Base-by-base conservation (phyloP, 2,888 invertebrate species). In the Cataglyphis livida region DNA sequence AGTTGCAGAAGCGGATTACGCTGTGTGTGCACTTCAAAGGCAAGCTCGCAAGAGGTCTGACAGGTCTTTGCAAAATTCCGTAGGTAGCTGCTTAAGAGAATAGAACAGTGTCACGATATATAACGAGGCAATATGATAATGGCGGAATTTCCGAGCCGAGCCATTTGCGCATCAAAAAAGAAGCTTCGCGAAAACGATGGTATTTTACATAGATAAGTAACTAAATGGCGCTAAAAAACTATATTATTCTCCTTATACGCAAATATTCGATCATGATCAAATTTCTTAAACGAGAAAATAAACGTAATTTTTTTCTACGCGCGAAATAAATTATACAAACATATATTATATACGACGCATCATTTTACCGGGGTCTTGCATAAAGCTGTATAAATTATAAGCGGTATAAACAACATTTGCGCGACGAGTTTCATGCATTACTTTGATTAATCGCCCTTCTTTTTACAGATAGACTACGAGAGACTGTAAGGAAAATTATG, bases 101-200 rank as follows among this genome's bases (percentile, higher is more conserved):
- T 18, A 28, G 54, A 59, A 59, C 38, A 10, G 18, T 25, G 48
- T 59, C 44, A 44, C 21, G 28, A 61, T 57, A 10, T 28, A 84
- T 83, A 87, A 87, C 82, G 59, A 85, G 78, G 81, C 79, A 68
- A 87, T 79, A 76, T 82, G 85, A 57, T 87, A 87, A 85, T 71
- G 59, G 71, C 74, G 68, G 41, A 82, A 85, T 83, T 82, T 65
- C 81, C 79, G 59, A 70, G 76, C 44, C 66, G 59, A 62, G 75
- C 6, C 32, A 48, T 66, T 71, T 38, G 51, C 66, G 59, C 35
- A n/a, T 15, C 65, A 28, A 38, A 25, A 48, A 18, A 21, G 44
- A 32, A 41, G 10, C 21, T 7, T 51, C 10, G 41, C 57, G 3
- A 54, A 75, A 25, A 32, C 15, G 10, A 21, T 1, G 25, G 1